Percentiles rank a stretch among this genome's conserved stretches.
These are phyloP conservation scores for Malaclemys terrapin DNA, from an alignment of 2,113 vertebrate genomes.

Conservation along the genomic window DNA sequence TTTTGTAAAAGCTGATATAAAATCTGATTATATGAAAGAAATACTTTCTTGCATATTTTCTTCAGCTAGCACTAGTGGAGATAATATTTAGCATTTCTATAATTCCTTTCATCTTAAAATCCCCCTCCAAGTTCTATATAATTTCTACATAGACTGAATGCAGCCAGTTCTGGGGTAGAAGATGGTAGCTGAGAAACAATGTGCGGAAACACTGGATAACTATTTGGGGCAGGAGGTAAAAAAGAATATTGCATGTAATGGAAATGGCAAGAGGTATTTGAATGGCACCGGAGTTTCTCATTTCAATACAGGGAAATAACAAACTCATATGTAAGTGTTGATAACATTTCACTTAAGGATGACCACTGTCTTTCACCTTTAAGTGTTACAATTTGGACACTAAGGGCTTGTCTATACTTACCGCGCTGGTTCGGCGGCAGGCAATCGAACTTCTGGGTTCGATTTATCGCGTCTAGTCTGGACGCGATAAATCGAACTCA, in stretches of 20 bases:
- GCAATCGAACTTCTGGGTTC: too few relatives aligned
- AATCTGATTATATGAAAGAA: not conserved
- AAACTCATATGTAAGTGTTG: not conserved
- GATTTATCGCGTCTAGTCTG: too few relatives aligned
- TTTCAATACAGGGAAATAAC: not conserved
- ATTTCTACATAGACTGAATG: not conserved
- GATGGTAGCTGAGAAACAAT: slow-evolving; percentile 1
- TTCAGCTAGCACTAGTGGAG: not conserved
- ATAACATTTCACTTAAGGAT: not conserved
- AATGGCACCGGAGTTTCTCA: not conserved
- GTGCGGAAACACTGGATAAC: fast-evolving
- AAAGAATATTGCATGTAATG: not conserved
- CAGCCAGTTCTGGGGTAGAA: slow-evolving; percentile 49
- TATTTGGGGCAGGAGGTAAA: not conserved
- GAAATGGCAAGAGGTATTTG: not conserved
- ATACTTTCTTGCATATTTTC: slow-evolving; percentile 8
- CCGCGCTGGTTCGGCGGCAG: too few relatives aligned
- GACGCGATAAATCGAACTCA: too few relatives aligned
- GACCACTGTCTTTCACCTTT: not conserved
- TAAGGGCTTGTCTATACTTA: too few relatives aligned
- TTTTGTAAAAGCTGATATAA: not conserved
- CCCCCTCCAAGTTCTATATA: not conserved
- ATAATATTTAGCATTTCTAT: not conserved
- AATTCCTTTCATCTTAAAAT: not conserved
- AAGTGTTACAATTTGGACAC: not conserved